phyloP scores from a whole-genome alignment of 1,140 invertebrate genomes.

The Eumaeus atala region DNA sequence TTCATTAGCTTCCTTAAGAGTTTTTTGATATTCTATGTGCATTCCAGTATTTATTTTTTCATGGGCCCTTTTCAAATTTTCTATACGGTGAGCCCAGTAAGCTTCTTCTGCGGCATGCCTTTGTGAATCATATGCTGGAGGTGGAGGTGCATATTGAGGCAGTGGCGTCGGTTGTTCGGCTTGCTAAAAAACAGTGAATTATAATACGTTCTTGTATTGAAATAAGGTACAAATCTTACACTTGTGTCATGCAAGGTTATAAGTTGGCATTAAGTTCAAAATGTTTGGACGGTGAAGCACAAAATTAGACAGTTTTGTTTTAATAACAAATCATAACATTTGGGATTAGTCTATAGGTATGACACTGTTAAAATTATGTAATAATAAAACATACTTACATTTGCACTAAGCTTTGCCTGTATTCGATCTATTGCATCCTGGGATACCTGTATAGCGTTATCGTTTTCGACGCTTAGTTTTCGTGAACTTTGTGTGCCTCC shows the following conservation, averaged over 20 bases:
- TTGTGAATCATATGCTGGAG: slow-evolving; percentile 42
- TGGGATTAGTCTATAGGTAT: slow-evolving; percentile 45
- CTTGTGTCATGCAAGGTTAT: not conserved
- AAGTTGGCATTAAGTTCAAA: too few species aligned
- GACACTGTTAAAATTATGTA: slow-evolving; percentile 72
- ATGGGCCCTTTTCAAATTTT: slow-evolving; percentile 55
- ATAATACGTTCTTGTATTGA: slow-evolving; percentile 3
- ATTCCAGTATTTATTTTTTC: slow-evolving; percentile 60
- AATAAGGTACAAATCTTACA: not conserved
- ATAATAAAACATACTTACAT: slow-evolving; percentile 59
- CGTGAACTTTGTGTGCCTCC: slow-evolving; percentile 64
- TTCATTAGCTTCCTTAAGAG: slow-evolving; percentile 61
- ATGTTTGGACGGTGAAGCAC: too few species aligned
- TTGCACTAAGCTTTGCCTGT: slow-evolving; percentile 54
- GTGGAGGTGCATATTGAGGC: slow-evolving; percentile 46
- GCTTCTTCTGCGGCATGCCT: slow-evolving; percentile 54
- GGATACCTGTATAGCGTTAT: slow-evolving; percentile 64
- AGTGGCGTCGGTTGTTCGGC: slow-evolving; percentile 37
- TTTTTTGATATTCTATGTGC: slow-evolving; percentile 61
- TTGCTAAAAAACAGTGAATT: slow-evolving; percentile 43
- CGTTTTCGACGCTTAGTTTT: slow-evolving; percentile 63
- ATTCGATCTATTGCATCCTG: slow-evolving; percentile 63
- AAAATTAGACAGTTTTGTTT: slow-evolving; percentile 2
- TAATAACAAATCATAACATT: slow-evolving; percentile 19
- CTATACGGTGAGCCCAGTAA: slow-evolving; percentile 59